phyloP scores from a whole-genome alignment of 2,888 invertebrate species.

The Callyntrura sp. region DNA sequence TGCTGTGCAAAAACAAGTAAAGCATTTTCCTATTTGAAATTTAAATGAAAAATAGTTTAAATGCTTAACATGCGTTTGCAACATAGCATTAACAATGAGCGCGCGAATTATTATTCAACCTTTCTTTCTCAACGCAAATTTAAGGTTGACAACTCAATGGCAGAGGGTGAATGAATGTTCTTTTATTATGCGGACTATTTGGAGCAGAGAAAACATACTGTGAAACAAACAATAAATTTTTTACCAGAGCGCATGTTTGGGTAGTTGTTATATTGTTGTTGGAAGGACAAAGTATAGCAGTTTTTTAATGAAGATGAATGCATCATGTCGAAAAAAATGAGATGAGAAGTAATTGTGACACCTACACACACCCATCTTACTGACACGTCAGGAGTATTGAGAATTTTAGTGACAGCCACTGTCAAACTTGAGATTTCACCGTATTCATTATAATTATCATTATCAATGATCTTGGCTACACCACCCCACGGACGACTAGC shows the following conservation, averaged over 20 bases:
- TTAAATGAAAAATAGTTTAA: too few species aligned
- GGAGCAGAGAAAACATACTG: background rate
- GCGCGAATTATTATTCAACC: too few species aligned
- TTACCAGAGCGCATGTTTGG: background rate
- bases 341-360: slow-evolving; percentile 31
- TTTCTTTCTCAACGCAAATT: too few species aligned
- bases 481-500: background rate
- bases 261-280: background rate
- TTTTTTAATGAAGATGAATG: slow-evolving; percentile 22
- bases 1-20: too few species aligned
- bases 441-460: slow-evolving; percentile 3
- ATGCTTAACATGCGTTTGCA: too few species aligned
- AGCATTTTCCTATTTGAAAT: too few species aligned
- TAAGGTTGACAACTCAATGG: too few species aligned
- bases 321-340: background rate
- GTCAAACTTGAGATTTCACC: slow-evolving; percentile 42
- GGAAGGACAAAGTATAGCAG: background rate
- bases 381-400: background rate
- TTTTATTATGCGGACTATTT: background rate
- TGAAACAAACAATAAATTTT: slow-evolving; percentile 9
- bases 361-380: slow-evolving; percentile 34
- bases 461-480: background rate
- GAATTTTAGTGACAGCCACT: slow-evolving; percentile 55
- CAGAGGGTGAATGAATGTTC: too few species aligned
- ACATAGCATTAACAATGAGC: too few species aligned